Conservation (phyloP, 2,113 vertebrate species). For the Eublepharis macularius region DNA sequence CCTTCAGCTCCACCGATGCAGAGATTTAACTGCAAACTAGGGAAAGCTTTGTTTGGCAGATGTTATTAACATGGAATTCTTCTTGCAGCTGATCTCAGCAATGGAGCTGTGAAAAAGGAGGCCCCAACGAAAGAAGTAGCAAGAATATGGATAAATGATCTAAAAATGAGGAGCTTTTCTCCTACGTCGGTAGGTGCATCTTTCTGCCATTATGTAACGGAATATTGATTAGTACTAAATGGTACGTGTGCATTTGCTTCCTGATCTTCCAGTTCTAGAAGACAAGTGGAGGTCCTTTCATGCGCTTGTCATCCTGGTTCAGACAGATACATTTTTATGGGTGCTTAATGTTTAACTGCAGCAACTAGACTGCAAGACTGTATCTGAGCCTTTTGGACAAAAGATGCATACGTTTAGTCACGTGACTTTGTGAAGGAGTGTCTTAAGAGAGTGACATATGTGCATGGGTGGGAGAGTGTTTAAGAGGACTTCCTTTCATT, state of each 20-base stretch:
- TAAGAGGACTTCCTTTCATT: no score
- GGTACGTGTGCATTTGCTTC: background rate
- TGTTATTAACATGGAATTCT: slow-evolving; percentile 35
- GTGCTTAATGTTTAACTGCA: background rate
- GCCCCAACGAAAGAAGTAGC: slow-evolving; percentile 89
- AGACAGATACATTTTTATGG: background rate
- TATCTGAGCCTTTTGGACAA: background rate
- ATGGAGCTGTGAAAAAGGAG: slow-evolving; percentile 94
- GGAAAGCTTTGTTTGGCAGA: background rate
- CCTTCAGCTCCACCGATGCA: background rate
- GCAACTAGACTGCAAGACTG: background rate
- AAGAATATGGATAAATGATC: slow-evolving; percentile 92
- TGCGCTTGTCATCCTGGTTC: background rate
- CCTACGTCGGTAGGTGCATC: slow-evolving; percentile 82
- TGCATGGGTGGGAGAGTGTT: no score
- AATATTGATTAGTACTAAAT: background rate
- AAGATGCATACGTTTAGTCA: background rate
- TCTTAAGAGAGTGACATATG: background rate
- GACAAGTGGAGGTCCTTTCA: background rate
- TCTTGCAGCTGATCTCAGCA: slow-evolving; percentile 88
- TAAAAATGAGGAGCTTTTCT: slow-evolving; percentile 91
- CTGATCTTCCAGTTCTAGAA: background rate
- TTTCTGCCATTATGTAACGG: background rate
- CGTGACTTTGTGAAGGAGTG: background rate
- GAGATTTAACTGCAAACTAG: background rate